Evolutionary conservation across 2,888 invertebrate species (phyloP).

Genomic region (Oscheius sp.): DNA sequence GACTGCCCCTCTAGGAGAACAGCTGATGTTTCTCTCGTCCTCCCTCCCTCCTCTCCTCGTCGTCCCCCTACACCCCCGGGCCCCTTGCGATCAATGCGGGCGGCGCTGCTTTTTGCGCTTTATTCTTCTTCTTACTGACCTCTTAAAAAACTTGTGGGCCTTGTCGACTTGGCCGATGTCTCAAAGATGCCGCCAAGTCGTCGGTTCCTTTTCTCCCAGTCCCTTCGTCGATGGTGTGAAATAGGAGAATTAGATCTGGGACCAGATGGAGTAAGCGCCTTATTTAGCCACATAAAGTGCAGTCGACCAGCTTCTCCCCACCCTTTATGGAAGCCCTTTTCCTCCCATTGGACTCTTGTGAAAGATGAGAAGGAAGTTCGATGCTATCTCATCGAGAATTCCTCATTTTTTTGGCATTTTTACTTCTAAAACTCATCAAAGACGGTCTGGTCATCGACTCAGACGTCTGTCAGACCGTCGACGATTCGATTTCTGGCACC

Average conservation of each 20-base stretch:
- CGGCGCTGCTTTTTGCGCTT: slow-evolving; percentile 37
- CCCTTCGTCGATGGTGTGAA: background rate
- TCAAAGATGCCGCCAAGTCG: background rate
- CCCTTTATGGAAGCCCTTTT: background rate
- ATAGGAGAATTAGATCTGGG: no score
- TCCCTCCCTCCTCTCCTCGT: background rate
- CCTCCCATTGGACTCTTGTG: no score
- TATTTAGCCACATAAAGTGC: background rate
- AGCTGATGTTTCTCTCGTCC: slow-evolving; percentile 25
- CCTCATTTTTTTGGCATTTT: background rate
- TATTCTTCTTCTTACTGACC: slow-evolving; percentile 38
- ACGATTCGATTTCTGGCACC: no score
- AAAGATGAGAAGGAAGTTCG: no score
- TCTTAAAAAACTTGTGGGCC: no score
- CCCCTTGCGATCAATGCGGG: slow-evolving; percentile 32
- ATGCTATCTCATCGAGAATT: background rate
- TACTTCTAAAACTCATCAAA: no score
- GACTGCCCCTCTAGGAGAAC: slow-evolving; percentile 11
- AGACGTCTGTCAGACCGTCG: no score
- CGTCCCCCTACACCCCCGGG: background rate
- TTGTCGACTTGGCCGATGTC: background rate
- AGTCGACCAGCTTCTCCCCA: background rate
- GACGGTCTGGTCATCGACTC: no score
- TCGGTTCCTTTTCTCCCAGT: background rate
- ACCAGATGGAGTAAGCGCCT: background rate